Conservation (phyloP, 2,888 invertebrate genomes). For the Strigamia maritima region DNA sequence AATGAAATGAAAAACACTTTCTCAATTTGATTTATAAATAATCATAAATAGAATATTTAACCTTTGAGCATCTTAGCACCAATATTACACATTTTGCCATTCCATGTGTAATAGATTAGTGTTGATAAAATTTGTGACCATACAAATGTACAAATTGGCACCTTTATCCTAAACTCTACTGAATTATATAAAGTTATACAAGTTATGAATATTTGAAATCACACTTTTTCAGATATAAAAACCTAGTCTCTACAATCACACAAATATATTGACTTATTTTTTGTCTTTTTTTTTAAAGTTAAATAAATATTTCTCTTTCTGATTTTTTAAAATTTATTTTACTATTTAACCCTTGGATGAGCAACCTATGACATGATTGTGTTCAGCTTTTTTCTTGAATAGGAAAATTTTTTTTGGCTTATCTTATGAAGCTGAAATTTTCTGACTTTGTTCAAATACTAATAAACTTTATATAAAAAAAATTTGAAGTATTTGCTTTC, state of each 20-base stretch:
- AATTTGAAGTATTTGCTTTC: too few species aligned
- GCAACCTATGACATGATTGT: too few species aligned
- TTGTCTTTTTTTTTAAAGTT: background rate
- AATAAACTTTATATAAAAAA: too few species aligned
- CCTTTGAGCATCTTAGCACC: conserved; percentile 4
- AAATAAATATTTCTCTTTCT: background rate
- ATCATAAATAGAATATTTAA: background rate
- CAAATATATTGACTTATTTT: background rate
- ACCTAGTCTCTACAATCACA: conserved; percentile 15
- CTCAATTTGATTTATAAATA: too few species aligned
- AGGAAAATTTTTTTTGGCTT: too few species aligned
- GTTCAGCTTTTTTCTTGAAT: too few species aligned
- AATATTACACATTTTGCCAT: background rate
- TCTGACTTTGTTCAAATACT: too few species aligned
- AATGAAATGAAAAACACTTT: background rate
- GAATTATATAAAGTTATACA: background rate
- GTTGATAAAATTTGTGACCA: background rate
- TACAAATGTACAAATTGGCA: conserved; percentile 20
- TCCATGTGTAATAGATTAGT: background rate
- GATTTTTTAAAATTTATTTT: too few species aligned
- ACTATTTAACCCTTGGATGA: too few species aligned
- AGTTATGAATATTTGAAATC: background rate
- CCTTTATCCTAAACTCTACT: background rate
- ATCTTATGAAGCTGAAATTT: too few species aligned
- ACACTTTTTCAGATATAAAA: background rate